Conservation (phyloP, 1,140 invertebrate genomes). For the Euwallacea similis region DNA sequence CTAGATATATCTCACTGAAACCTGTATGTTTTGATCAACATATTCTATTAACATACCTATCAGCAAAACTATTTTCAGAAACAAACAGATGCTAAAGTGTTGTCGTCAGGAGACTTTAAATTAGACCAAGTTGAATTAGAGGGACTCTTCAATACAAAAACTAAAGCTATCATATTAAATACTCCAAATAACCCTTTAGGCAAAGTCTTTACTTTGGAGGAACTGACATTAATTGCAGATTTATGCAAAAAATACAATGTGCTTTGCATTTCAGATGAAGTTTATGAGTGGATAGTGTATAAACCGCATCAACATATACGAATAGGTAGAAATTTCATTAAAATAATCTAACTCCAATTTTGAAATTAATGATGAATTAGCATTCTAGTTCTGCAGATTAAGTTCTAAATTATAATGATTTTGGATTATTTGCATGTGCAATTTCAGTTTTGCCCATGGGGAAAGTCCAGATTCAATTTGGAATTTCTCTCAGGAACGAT, state of each 20-base stretch:
- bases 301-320: constrained; percentile 74
- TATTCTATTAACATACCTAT: background rate
- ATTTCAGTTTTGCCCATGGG: no score
- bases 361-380: no score
- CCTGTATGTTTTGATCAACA: constrained; percentile 62
- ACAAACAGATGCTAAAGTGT: constrained; percentile 22
- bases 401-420: no score
- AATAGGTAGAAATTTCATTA: constrained; percentile 46
- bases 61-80: constrained; percentile 34
- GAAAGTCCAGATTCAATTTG: no score
- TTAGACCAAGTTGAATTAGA: constrained; percentile 83
- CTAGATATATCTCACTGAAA: constrained; percentile 85
- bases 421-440: no score
- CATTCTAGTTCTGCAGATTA: background rate
- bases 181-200: constrained; percentile 96
- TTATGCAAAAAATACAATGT: constrained; percentile 93
- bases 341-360: background rate
- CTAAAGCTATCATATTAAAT: constrained; percentile 95
- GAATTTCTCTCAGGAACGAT: background rate
- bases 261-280: constrained; percentile 92
- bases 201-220: constrained; percentile 78
- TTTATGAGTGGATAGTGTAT: constrained; percentile 98
- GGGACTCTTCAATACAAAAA: constrained; percentile 83
- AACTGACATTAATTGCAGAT: constrained; percentile 78
- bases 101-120: constrained; percentile 82